Base-by-base conservation (phyloP, 2,113 vertebrate species). In the Spea bombifrons region DNA sequence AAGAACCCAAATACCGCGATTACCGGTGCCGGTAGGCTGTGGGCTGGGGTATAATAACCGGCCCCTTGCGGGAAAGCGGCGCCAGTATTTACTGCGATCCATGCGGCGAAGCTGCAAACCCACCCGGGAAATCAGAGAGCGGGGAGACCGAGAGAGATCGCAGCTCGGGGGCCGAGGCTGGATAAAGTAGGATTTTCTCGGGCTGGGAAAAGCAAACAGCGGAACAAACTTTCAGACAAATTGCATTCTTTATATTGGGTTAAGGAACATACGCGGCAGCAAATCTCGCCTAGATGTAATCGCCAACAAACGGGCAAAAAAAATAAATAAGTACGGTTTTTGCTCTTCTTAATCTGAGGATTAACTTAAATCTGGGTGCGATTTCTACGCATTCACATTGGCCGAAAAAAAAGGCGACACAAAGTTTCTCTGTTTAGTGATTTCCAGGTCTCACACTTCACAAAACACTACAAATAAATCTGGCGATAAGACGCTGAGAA, bases 151-250 rank as follows among this genome's bases (percentile, higher is more conserved):
- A 3, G 67, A 30, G 64, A 43, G 13, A 52, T 17, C 30, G 59
- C 1, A 12, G 48, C 49, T 69, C 57, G 2, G 48, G 17, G 8
- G 17, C 46, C 10, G 47, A 64, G 17, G 68, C 57, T 45, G 57
- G 68, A 79, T 79, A 79, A 72, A 79, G 53, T 55, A 30, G 76
- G 76, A 79, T 79, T 79, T 79, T 46, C 68, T 71, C 3, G 4
- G 16, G 57, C 57, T 50, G 15, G 49, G 67, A 71, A 77, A 78
- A 65, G 68, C 57, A 78, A 71, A 78, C 76, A 71, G 47, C 52
- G 55, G 55, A 78, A 78, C 76, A 70, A 12, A 79, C 48, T 46
- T 15, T 45, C 59, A 55, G 48, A 73, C 59, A 79, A 64, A 72
- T 65, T 72, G 69, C 59, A 7, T 73, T 66, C 45, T 78, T 52